phyloP scores from a whole-genome alignment of 2,113 vertebrate species.

The Balaenoptera acutorostrata region DNA sequence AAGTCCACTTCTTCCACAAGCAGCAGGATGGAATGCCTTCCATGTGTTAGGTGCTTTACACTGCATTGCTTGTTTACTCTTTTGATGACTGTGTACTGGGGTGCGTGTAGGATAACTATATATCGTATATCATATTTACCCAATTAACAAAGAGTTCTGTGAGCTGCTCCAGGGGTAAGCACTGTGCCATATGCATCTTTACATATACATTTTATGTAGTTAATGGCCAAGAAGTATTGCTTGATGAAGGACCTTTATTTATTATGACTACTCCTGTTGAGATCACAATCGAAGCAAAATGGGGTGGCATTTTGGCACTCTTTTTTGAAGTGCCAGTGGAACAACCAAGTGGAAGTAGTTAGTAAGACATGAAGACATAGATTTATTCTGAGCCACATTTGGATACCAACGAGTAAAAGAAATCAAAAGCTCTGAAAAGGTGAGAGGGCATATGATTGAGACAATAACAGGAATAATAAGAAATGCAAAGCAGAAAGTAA shows the following conservation, averaged over 20 bases:
- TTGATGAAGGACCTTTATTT: neutral
- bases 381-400: neutral
- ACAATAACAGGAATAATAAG: neutral
- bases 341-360: neutral
- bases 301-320: neutral
- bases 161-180: neutral
- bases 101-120: neutral
- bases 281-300: neutral
- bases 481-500: neutral
- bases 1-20: slow-evolving; percentile 2
- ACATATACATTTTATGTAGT: neutral
- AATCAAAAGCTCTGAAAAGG: neutral
- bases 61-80: neutral
- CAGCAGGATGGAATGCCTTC: neutral
- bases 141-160: neutral
- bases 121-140: neutral
- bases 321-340: neutral
- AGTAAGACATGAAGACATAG: neutral
- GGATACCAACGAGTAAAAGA: neutral
- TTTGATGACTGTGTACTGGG: neutral
- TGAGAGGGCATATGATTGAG: neutral
- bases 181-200: neutral
- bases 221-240: neutral
- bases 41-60: neutral
- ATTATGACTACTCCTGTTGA: neutral